These are phyloP conservation scores for Saguinus midas DNA, from an alignment of 2,113 vertebrate genomes.

Conservation along the genomic window DNA sequence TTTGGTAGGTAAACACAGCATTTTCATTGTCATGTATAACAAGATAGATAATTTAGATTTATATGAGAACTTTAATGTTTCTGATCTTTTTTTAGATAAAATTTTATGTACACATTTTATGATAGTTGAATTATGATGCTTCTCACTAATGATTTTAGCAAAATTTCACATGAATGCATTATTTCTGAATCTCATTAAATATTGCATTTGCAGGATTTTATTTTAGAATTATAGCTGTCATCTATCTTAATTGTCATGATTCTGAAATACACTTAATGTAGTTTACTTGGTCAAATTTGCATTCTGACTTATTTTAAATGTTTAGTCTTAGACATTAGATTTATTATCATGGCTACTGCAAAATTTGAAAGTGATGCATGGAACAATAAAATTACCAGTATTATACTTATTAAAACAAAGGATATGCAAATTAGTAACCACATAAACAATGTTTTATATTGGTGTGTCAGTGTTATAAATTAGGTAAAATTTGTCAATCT, in stretches of 20 bases:
- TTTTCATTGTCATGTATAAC: neutral
- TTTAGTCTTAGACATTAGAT: neutral
- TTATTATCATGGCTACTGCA: neutral
- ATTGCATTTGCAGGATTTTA: neutral
- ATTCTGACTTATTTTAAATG: neutral
- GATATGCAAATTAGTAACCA: neutral
- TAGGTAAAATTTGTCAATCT: neutral
- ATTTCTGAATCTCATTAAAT: conserved; percentile 28
- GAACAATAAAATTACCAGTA: neutral
- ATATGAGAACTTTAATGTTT: conserved; percentile 12
- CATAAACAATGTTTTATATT: neutral
- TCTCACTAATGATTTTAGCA: conserved; percentile 17
- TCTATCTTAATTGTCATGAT: neutral
- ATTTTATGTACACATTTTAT: neutral
- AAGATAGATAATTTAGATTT: neutral
- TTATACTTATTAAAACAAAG: neutral
- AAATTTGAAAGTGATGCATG: neutral
- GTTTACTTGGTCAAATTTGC: neutral
- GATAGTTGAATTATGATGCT: neutral
- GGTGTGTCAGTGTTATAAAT: neutral
- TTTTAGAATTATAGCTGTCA: neutral
- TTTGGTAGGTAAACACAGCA: neutral
- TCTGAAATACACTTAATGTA: neutral
- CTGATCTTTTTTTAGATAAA: neutral
- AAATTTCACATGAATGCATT: neutral